These are phyloP conservation scores for Prochilodus magdalenae DNA, from an alignment of 2,113 vertebrate species.

Conservation along the genomic window DNA sequence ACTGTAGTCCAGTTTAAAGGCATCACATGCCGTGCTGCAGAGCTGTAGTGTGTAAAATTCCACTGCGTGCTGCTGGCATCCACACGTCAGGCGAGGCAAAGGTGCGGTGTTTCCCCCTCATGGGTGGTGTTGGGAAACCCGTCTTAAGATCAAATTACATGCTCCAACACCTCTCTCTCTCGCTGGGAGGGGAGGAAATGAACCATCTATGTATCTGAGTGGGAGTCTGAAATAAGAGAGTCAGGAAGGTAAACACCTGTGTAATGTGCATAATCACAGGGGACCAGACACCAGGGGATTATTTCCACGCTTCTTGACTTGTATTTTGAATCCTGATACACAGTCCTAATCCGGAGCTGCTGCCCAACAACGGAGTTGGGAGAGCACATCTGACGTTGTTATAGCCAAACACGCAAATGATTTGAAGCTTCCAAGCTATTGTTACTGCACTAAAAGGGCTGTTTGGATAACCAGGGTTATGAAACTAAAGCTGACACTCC, in stretches of 20 bases:
- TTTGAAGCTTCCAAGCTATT: constrained; percentile 28
- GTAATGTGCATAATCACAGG: background rate
- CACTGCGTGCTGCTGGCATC: constrained; percentile 37
- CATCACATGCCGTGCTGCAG: constrained; percentile 58
- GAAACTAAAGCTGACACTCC: background rate
- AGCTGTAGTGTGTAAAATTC: constrained; percentile 71
- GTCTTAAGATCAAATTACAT: background rate
- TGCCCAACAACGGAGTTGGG: constrained; percentile 58
- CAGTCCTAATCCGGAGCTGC: constrained; percentile 62
- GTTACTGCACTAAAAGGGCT: background rate
- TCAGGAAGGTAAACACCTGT: constrained; percentile 51
- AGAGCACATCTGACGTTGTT: constrained; percentile 52
- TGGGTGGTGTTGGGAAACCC: background rate
- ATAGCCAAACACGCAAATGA: constrained; percentile 61
- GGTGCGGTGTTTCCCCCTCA: background rate
- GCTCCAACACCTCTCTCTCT: background rate
- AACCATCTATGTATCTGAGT: background rate
- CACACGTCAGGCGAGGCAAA: background rate
- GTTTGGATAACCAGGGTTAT: background rate
- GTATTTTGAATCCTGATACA: constrained; percentile 65
- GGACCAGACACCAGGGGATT: constrained; percentile 58
- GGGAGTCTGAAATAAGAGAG: constrained; percentile 49
- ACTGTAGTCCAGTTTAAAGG: background rate
- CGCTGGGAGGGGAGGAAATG: constrained; percentile 11
- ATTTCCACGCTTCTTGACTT: constrained; percentile 9